These are phyloP conservation scores for Congeria kusceri DNA, from an alignment of 2,888 invertebrate genomes.

Conservation along the genomic window DNA sequence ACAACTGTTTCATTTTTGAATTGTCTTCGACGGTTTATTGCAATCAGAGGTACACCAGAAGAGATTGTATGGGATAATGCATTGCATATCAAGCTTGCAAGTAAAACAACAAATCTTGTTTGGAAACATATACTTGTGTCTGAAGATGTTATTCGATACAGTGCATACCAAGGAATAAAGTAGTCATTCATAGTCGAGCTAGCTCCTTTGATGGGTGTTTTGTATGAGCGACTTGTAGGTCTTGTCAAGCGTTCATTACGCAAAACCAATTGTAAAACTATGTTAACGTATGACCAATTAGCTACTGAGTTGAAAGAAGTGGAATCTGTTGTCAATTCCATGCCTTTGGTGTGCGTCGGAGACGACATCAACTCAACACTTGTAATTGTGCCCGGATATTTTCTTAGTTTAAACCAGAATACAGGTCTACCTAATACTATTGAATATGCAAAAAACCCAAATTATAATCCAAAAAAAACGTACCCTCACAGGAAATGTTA, in stretches of 20 bases:
- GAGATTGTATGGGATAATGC: background rate
- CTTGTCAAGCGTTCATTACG: background rate
- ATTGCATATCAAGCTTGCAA: background rate
- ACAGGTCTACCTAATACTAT: background rate
- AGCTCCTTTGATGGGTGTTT: conserved; percentile 9
- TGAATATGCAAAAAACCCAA: background rate
- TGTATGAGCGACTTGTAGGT: background rate
- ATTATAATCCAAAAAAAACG: background rate
- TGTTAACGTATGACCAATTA: background rate
- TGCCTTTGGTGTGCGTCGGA: conserved; percentile 10
- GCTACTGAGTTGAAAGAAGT: conserved; percentile 4
- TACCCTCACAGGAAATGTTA: background rate
- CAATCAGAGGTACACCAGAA: background rate
- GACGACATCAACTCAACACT: conserved; percentile 1
- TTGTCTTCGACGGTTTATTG: background rate
- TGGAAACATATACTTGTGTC: background rate
- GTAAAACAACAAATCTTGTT: background rate
- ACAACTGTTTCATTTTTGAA: background rate
- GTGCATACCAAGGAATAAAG: background rate
- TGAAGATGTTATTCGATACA: background rate
- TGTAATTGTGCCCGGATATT: background rate
- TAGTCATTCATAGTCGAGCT: background rate
- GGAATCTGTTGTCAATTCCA: conserved; percentile 6
- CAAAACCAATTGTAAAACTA: background rate
- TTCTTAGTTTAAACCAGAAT: conserved; percentile 6